These are phyloP conservation scores for Puntigrus tetrazona DNA, from an alignment of 2,113 vertebrate genomes.

Conservation along the genomic window DNA sequence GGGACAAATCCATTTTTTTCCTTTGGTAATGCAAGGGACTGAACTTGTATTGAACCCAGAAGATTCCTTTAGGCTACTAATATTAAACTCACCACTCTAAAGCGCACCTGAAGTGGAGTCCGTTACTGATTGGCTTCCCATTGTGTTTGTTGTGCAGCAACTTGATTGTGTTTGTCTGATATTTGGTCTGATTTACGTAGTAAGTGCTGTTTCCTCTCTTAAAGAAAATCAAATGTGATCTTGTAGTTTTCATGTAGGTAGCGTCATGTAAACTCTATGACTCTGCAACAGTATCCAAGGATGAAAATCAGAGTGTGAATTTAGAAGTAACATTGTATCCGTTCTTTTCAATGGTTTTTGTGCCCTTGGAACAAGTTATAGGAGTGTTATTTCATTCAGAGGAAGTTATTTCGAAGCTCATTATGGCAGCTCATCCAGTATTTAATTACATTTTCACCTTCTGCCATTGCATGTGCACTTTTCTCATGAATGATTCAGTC, in stretches of 20 bases:
- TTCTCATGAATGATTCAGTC: conserved; percentile 65
- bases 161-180: conserved; percentile 10
- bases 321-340: background rate
- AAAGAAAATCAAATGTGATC: background rate
- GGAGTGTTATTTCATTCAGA: background rate
- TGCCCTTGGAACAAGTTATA: background rate
- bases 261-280: background rate
- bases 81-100: background rate
- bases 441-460: conserved; percentile 54
- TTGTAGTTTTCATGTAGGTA: background rate
- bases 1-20: background rate
- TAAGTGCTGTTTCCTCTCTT: background rate
- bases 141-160: conserved; percentile 4
- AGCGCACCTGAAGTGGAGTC: background rate
- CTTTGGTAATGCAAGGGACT: background rate
- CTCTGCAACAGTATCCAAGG: background rate
- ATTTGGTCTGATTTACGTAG: background rate
- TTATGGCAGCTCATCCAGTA: background rate
- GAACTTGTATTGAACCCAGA: background rate
- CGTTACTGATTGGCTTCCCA: background rate
- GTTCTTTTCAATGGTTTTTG: background rate
- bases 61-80: background rate
- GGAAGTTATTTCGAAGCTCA: background rate
- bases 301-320: background rate
- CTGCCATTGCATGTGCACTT: conserved; percentile 36